A percentile compares a stretch with the other conserved stretches of the same genome.
Evolutionary conservation across 2,888 invertebrate genomes (phyloP).

Genomic region (Embidobia sp.): DNA sequence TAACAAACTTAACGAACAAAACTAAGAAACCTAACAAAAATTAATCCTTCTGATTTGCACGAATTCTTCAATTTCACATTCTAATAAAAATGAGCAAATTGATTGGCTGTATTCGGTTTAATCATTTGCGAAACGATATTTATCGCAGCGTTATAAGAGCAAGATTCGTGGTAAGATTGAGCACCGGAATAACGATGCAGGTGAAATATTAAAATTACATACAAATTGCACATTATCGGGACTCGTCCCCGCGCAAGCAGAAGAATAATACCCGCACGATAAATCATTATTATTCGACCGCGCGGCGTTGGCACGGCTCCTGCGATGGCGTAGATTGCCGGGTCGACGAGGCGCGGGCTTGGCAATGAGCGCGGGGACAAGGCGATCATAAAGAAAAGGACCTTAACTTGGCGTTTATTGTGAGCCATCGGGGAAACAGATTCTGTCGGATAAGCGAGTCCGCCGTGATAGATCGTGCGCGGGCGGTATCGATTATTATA

Average conservation of each 20-base stretch:
- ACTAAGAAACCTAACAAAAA: too few species aligned
- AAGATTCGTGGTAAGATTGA: not conserved
- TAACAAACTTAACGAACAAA: too few species aligned
- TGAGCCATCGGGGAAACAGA: constrained; percentile 31
- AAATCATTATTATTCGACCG: constrained; percentile 74
- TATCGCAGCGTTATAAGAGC: constrained; percentile 3
- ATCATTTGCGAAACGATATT: constrained; percentile 12
- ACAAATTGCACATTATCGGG: constrained; percentile 61
- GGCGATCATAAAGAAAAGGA: constrained; percentile 20
- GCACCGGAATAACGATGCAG: constrained; percentile 29
- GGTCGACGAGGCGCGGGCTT: constrained; percentile 47
- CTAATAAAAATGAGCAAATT: too few species aligned
- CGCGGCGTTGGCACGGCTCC: constrained; percentile 67
- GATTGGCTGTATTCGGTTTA: too few species aligned
- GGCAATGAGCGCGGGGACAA: constrained; percentile 25
- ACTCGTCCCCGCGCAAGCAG: constrained; percentile 43
- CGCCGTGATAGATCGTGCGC: constrained; percentile 11
- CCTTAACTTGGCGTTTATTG: constrained; percentile 24
- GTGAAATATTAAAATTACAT: constrained; percentile 60
- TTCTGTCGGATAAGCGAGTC: constrained; percentile 19
- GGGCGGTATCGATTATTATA: constrained; percentile 38
- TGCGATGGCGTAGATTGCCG: constrained; percentile 67
- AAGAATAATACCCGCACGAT: constrained; percentile 67
- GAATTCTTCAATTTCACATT: too few species aligned
- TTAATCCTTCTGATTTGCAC: too few species aligned